A percentile compares a stretch with the other conserved stretches of the same genome.
These are phyloP conservation scores for Dicyrtomina minuta DNA, from an alignment of 2,888 invertebrate species.

Conservation along the genomic window DNA sequence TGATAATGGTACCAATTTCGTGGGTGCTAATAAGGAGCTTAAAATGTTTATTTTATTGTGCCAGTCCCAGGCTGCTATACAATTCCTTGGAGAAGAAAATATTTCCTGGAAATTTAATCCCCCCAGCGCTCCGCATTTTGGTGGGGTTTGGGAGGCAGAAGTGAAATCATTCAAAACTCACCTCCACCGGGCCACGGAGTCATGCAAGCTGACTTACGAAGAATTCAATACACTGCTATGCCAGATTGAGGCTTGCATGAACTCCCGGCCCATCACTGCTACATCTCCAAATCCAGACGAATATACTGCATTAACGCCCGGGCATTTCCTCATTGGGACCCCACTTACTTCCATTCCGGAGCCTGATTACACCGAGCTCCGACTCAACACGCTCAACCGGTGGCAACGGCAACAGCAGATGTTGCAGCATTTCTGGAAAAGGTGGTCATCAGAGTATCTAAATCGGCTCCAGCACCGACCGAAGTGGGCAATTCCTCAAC, in stretches of 20 bases:
- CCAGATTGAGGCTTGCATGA: constrained; percentile 54
- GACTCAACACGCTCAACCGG: constrained; percentile 43
- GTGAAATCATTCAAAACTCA: constrained; percentile 43
- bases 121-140: constrained; percentile 26
- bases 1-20: constrained; percentile 44
- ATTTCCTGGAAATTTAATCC: constrained; percentile 31
- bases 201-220: constrained; percentile 1
- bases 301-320: constrained; percentile 52
- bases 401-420: constrained; percentile 53
- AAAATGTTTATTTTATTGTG: background rate
- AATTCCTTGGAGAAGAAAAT: background rate
- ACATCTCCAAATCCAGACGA: constrained; percentile 52
- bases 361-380: constrained; percentile 42
- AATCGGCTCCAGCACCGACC: constrained; percentile 52
- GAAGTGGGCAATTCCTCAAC: constrained; percentile 47
- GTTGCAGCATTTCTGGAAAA: constrained; percentile 49
- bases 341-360: constrained; percentile 52
- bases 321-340: constrained; percentile 55
- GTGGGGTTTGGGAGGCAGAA: constrained; percentile 42
- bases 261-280: constrained; percentile 53
- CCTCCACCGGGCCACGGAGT: constrained; percentile 15
- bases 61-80: no score
- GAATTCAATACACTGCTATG: constrained; percentile 14
- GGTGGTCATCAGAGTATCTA: constrained; percentile 53
- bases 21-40: constrained; percentile 37